These are phyloP conservation scores for Lota lota DNA, from an alignment of 2,113 vertebrate species.

Conservation along the genomic window DNA sequence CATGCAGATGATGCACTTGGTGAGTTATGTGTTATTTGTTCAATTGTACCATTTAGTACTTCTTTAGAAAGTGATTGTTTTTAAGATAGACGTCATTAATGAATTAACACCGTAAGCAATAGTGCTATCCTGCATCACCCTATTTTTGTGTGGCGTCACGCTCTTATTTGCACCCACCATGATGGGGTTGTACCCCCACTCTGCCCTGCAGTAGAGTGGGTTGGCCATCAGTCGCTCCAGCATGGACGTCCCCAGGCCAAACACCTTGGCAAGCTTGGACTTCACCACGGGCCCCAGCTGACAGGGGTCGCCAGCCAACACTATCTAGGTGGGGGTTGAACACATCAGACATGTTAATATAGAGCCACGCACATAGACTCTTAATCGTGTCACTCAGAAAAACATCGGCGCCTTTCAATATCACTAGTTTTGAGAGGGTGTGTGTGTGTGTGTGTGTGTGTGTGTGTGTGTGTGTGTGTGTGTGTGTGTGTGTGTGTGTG, in stretches of 20 bases:
- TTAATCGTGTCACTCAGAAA: no score
- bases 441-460: no score
- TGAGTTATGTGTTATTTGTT: no score
- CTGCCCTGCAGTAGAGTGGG: conserved; percentile 77
- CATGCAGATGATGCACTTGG: not conserved
- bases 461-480: no score
- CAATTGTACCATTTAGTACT: no score
- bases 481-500: no score
- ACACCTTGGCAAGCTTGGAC: conserved; percentile 78
- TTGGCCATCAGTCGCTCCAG: conserved; percentile 86
- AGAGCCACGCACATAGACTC: no score
- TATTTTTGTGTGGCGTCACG: not conserved
- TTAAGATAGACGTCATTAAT: no score
- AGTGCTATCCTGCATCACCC: not conserved
- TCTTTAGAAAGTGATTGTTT: no score
- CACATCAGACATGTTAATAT: not conserved
- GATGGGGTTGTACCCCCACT: conserved; percentile 85
- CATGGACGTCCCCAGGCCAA: conserved; percentile 84
- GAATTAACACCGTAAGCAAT: not conserved
- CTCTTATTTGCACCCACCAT: conserved; percentile 75
- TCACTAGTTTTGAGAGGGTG: no score
- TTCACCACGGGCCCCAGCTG: conserved; percentile 91
- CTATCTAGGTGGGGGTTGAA: conserved; percentile 69
- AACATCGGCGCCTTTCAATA: no score
- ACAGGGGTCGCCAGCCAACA: conserved; percentile 90